These are phyloP conservation scores for Vidua macroura DNA, from an alignment of 2,113 vertebrate genomes.

Conservation along the genomic window DNA sequence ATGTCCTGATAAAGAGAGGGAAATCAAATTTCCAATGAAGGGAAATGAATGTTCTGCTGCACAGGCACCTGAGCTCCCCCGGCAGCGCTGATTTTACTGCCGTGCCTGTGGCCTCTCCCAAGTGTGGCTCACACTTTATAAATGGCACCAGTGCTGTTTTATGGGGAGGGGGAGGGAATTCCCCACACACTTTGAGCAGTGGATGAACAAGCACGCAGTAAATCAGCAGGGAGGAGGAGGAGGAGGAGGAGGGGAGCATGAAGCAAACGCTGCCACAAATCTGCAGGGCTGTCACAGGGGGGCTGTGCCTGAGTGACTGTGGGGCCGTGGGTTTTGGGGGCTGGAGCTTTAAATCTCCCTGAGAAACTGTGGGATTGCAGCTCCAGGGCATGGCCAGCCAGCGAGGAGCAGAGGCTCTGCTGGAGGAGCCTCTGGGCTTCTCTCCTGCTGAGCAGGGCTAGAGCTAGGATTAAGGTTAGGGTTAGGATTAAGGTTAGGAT, in stretches of 20 bases:
- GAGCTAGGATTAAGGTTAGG: too few relatives aligned
- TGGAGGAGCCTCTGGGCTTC: neutral
- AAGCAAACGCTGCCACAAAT: neutral
- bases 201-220: neutral
- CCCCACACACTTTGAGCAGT: neutral
- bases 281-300: accelerated
- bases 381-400: neutral
- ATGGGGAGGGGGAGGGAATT: neutral
- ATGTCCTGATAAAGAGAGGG: neutral
- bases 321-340: neutral
- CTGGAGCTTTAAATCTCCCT: neutral
- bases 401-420: neutral
- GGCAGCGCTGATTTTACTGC: neutral
- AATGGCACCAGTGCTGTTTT: neutral
- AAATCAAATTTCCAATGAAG: neutral
- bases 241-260: neutral
- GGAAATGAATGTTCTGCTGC: neutral
- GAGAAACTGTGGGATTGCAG: neutral
- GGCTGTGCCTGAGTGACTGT: neutral
- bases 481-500: accelerated
- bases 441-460: neutral
- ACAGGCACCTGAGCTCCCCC: neutral
- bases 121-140: neutral
- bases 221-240: neutral
- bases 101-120: neutral